Evolutionary conservation across 2,797 vertebrate genomes (phyloP), one percentile per base, ranked within the genome.

Genomic region (Carcharodon carcharias): DNA sequence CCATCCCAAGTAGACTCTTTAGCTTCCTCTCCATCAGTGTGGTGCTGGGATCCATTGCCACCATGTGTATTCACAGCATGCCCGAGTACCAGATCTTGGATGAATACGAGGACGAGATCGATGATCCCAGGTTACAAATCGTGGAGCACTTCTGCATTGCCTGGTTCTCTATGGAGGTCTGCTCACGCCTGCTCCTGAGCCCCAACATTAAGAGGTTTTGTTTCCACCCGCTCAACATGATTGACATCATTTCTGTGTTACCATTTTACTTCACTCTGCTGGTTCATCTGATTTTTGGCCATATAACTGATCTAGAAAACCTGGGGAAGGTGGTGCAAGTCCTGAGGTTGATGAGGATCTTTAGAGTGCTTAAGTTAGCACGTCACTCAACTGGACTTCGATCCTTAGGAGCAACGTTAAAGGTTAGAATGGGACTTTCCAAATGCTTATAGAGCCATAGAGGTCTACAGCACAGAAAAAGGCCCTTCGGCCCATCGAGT

Each of bases 141-240:
- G 97, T 99, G 96, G 99, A 99, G 97, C 98, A 99, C 96, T 99
- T 99, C 98, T 99, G 99, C 97, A 99, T 98, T 97, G 99, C 99
- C 97, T 99, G 99, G 99, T 99, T 99, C 98, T 99, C 99, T 96
- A 99, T 99, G 0, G 99, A 99, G 97, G 99, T 99, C 82, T 98
- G 99, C 65, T 98, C 97, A 3, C 98, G 99, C 96, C 98, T 99
- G 97, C 97, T 99, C 97, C 98, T 99, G 87, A 98, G 99, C 0
- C 99, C 99, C 21, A 99, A 98, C 98, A 97, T 97, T 96, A 98
- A 97, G 96, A 99, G 98, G 97, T 99, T 99, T 97, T 99, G 99
- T 96, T 98, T 97, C 95, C 99, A 98, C 96, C 99, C 99, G 0
- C 98, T 99, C 96, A 99, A 99, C 97, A 97, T 99, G 80, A 99